phyloP scores from a whole-genome alignment of 1,140 invertebrate genomes.

The Whitmania pigra region DNA sequence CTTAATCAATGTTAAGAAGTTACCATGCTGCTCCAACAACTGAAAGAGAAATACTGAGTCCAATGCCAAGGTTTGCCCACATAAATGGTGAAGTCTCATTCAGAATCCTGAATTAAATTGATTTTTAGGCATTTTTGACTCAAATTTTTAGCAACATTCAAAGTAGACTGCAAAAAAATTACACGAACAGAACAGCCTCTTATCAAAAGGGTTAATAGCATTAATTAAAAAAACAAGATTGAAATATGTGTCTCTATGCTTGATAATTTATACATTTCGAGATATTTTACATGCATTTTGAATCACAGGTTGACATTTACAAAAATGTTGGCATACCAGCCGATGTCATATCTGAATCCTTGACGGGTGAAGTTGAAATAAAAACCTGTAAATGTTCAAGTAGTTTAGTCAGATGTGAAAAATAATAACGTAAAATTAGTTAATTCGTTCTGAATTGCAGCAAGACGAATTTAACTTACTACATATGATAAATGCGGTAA shows the following conservation, averaged over 20 bases:
- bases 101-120: conserved; percentile 50
- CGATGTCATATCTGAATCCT: conserved; percentile 13
- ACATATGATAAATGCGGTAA: conserved; percentile 2
- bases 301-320: no score
- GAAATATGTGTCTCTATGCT: no score
- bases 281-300: no score
- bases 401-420: neutral
- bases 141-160: no score
- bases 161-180: no score
- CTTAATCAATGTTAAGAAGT: conserved; percentile 31
- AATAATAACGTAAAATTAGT: neutral
- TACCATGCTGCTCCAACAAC: conserved; percentile 91
- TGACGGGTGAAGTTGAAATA: conserved; percentile 16
- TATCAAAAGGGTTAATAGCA: no score
- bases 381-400: conserved; percentile 14
- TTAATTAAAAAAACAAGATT: no score
- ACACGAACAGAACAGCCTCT: no score
- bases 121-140: neutral
- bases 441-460: neutral
- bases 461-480: neutral
- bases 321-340: conserved; percentile 4
- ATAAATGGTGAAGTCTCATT: conserved; percentile 72
- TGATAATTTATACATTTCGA: no score
- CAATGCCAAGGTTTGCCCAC: conserved; percentile 84
- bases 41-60: conserved; percentile 78